Percentiles rank a stretch among this genome's conserved stretches.
These are phyloP conservation scores for Syndactyla subalaris DNA, from an alignment of 2,797 vertebrate genomes.

Conservation along the genomic window DNA sequence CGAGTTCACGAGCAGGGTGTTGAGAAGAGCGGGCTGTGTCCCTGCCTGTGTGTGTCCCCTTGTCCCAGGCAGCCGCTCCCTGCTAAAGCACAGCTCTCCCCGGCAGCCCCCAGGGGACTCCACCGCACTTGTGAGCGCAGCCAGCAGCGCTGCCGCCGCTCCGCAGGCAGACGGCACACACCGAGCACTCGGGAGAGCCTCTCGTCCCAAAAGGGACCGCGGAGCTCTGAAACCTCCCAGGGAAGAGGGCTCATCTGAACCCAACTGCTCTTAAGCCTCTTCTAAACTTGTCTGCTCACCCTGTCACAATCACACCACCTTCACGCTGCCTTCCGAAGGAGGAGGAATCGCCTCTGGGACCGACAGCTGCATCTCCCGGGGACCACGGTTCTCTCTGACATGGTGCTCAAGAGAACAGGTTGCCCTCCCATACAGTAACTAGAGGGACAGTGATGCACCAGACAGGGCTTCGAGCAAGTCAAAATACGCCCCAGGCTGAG, in stretches of 20 bases:
- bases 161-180: not conserved
- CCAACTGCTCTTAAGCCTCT: not conserved
- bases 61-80: not conserved
- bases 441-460: not conserved
- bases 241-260: not conserved
- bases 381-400: not conserved
- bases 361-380: not conserved
- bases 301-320: not conserved
- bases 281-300: not conserved
- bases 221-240: not conserved
- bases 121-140: not conserved
- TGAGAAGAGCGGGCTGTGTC: not conserved
- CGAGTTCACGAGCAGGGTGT: not conserved
- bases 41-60: not conserved
- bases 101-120: constrained; percentile 63
- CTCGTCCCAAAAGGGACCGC: not conserved
- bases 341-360: not conserved
- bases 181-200: not conserved
- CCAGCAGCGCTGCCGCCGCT: constrained; percentile 10
- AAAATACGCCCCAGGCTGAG: not conserved
- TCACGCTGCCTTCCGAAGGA: not conserved
- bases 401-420: not conserved
- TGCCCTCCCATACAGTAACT: not conserved
- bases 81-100: constrained; percentile 2
- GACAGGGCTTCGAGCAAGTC: not conserved